Percentiles rank a stretch among this genome's conserved stretches.
phyloP scores from a whole-genome alignment of 2,797 vertebrate genomes.

The Peromyscus nudipes region DNA sequence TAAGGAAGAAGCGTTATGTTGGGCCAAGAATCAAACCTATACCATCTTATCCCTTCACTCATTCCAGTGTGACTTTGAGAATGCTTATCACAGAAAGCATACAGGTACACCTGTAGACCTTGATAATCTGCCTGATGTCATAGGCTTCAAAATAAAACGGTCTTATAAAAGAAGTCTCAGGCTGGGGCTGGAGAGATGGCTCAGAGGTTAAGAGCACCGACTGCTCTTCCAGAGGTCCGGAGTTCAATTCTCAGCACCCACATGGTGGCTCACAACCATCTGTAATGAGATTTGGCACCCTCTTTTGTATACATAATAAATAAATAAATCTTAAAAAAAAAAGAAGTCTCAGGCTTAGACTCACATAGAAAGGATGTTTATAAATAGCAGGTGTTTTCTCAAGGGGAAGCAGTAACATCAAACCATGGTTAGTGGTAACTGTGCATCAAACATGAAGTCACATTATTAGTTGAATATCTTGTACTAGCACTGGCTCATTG shows the following conservation, averaged over 20 bases:
- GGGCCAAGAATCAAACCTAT: not conserved
- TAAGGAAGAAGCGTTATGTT: not conserved
- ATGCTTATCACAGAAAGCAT: not conserved
- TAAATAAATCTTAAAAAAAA: not conserved
- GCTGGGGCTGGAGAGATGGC: too few relatives aligned
- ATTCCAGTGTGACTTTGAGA: not conserved
- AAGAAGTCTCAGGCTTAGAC: not conserved
- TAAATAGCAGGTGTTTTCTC: not conserved
- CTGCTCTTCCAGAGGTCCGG: too few relatives aligned
- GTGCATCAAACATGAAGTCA: not conserved
- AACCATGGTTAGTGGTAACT: not conserved
- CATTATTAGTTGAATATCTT: not conserved
- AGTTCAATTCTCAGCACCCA: too few relatives aligned
- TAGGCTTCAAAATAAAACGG: not conserved
- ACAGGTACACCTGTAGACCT: not conserved
- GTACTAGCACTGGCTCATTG: not conserved
- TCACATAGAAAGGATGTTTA: not conserved
- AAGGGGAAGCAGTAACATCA: not conserved
- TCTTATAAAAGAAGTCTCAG: not conserved
- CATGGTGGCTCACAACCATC: too few relatives aligned
- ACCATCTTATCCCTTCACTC: not conserved
- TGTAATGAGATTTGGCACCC: too few relatives aligned
- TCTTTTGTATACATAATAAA: too few relatives aligned
- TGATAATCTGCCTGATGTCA: not conserved
- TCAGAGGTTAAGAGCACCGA: too few relatives aligned